Evolutionary conservation across 2,113 vertebrate genomes (phyloP), one percentile per base, ranked within the genome.

Genomic region (Dascyllus trimaculatus): DNA sequence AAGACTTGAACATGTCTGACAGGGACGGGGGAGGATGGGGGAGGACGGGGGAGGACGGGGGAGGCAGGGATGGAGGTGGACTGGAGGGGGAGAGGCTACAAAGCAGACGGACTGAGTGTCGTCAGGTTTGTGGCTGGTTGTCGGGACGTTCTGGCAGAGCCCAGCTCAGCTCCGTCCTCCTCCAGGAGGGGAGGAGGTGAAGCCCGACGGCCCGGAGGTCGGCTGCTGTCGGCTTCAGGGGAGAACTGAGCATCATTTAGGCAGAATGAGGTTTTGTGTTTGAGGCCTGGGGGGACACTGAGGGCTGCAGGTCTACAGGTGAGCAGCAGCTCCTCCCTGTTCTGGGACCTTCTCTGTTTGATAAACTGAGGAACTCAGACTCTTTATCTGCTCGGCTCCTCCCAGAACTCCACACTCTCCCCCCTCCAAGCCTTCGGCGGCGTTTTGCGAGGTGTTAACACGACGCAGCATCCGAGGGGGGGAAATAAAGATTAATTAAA

Each of bases 401-500:
- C 24, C 43, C 10, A 11, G 22, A 40, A 35, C 46, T n/a, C 13
- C n/a, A 35, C 24, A 26, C 32, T 11, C 67, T 32, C 18, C 45
- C 66, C n/a, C 48, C 67, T 56, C 66, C 5, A 4, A 78, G 73
- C 65, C 80, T 56, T 58, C 15, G 7, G 17, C 61, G 5, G n/a
- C 35, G 8, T 81, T 86, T 72, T 78, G 25, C 4, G 66, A 84
- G 73, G 79, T 59, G 88, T 79, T 86, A 88, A 87, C 76, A 54
- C 58, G 43, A 81, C 21, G 18, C 48, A 32, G 73, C 43, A 82
- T 82, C 57, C 32, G 22, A 56, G 38, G 7, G 24, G 17, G 35
- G 60, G 14, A 82, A 75, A 77, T 89, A 74, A 81, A 89, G 89
- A 91, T 89, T 91, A 90, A 91, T 92, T 90, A 89, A 91, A 88